These are phyloP conservation scores for Lasioglossum zephyrum DNA, from an alignment of 2,888 invertebrate species.

Conservation along the genomic window DNA sequence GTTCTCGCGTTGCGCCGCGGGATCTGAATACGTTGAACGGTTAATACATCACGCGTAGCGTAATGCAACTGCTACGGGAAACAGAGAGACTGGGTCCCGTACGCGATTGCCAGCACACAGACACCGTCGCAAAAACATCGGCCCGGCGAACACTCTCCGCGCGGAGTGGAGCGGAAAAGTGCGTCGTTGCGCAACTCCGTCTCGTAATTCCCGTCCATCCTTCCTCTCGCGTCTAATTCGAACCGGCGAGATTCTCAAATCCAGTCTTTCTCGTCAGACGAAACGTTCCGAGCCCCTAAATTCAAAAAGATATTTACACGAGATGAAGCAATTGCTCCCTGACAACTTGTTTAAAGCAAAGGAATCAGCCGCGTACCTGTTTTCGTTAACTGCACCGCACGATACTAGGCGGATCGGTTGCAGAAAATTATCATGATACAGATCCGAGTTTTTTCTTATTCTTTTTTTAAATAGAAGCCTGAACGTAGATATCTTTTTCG, in stretches of 20 bases:
- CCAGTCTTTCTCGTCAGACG: not conserved
- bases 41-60: constrained; percentile 69
- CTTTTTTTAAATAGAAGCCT: not conserved
- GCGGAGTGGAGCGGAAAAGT: constrained; percentile 36
- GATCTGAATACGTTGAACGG: constrained; percentile 70
- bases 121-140: constrained; percentile 78
- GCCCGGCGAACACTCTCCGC: constrained; percentile 48
- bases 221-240: constrained; percentile 38
- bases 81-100: constrained; percentile 43
- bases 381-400: not conserved
- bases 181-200: constrained; percentile 67
- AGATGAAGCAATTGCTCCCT: not conserved
- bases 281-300: not conserved
- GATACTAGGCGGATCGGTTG: not conserved
- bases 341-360: not conserved
- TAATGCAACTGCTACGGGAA: constrained; percentile 50
- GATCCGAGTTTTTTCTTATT: not conserved
- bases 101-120: constrained; percentile 53
- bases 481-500: not conserved
- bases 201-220: constrained; percentile 45
- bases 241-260: constrained; percentile 34
- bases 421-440: not conserved
- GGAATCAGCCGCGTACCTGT: constrained; percentile 9
- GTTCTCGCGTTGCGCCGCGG: constrained; percentile 42
- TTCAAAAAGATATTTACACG: constrained; percentile 11